Percentiles rank a stretch among this genome's conserved stretches.
phyloP scores from a whole-genome alignment of 2,113 vertebrate genomes.

The Stomatorhinus ivindoensis region DNA sequence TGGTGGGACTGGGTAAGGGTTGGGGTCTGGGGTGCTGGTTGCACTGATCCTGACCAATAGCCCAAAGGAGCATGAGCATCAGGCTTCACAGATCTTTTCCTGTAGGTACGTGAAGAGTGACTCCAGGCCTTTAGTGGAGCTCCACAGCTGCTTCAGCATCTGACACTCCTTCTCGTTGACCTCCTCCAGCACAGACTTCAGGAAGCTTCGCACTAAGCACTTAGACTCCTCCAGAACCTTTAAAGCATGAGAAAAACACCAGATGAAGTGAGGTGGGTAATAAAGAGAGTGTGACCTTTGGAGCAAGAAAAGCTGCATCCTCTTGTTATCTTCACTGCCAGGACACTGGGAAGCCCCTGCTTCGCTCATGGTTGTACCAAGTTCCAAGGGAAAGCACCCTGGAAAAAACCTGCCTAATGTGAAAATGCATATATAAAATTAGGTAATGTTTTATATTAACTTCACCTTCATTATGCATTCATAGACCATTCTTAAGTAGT shows the following conservation, averaged over 20 bases:
- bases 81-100: conserved; percentile 85
- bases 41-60: not conserved
- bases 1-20: not conserved
- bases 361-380: not conserved
- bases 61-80: conserved; percentile 35
- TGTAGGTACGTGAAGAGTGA: conserved; percentile 90
- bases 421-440: not conserved
- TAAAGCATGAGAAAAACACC: conserved; percentile 28
- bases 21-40: not conserved
- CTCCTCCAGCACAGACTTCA: conserved; percentile 81
- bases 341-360: not conserved
- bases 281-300: not conserved
- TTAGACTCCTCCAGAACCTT: conserved; percentile 95
- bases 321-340: not conserved
- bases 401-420: not conserved
- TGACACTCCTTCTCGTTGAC: conserved; percentile 92
- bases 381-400: not conserved
- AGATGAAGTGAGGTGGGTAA: not conserved
- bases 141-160: conserved; percentile 93
- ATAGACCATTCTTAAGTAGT: not conserved
- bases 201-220: conserved; percentile 82
- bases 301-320: not conserved
- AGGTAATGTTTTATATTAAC: not conserved
- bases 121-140: conserved; percentile 91
- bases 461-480: not conserved